Evolutionary conservation across 1,140 invertebrate species (phyloP).

Genomic region (Daktulosphaira vitifoliae): DNA sequence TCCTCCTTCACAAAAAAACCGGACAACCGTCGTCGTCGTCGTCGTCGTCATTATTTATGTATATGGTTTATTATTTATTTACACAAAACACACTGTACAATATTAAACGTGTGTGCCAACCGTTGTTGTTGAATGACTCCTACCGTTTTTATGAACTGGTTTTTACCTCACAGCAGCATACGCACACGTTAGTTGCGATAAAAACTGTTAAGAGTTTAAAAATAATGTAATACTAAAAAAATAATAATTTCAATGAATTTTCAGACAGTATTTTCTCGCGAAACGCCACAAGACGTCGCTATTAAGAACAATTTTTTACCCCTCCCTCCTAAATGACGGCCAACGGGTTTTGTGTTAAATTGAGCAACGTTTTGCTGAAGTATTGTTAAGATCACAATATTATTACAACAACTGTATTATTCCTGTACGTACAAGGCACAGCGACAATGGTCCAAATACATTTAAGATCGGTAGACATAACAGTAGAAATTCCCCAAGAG

Average conservation of each 20-base stretch:
- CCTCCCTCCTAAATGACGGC: neutral
- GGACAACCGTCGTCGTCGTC: conserved; percentile 9
- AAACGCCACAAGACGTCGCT: conserved; percentile 27
- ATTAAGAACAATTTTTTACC: neutral
- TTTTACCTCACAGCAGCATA: conserved; percentile 17
- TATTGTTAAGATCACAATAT: too few species aligned
- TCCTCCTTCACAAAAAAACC: neutral
- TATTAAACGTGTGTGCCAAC: conserved; percentile 25
- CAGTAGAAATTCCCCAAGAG: too few species aligned
- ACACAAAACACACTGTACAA: conserved; percentile 20
- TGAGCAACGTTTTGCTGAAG: too few species aligned
- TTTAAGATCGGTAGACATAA: too few species aligned
- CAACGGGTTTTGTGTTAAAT: neutral
- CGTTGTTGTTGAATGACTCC: conserved; percentile 26
- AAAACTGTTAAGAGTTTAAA: neutral
- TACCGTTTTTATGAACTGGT: conserved; percentile 33
- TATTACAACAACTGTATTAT: too few species aligned
- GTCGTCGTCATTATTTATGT: conserved; percentile 29
- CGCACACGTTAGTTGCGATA: neutral
- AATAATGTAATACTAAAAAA: neutral
- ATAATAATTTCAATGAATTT: conserved; percentile 27
- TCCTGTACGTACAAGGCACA: too few species aligned
- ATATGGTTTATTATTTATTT: conserved; percentile 33
- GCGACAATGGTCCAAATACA: too few species aligned
- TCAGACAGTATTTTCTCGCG: conserved; percentile 17